Evolutionary conservation across 1,140 invertebrate genomes (phyloP).

Genomic region (Nasonia vitripennis): DNA sequence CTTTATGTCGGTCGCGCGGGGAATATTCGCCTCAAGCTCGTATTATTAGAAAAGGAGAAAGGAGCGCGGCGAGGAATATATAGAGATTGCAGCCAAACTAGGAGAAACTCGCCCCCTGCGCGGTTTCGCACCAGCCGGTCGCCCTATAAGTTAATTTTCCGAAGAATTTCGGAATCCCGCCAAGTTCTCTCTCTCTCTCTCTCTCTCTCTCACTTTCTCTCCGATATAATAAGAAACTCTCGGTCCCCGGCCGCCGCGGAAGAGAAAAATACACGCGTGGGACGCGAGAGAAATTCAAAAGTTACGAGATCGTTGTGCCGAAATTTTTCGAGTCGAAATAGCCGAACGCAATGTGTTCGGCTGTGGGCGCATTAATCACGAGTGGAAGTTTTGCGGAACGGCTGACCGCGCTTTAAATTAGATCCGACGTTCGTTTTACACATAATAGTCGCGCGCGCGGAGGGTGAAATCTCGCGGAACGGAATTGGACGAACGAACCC

Average conservation of each 20-base stretch:
- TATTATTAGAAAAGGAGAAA: constrained; percentile 32
- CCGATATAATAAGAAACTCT: not conserved
- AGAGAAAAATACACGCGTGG: not conserved
- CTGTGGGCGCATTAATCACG: not conserved
- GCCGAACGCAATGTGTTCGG: not conserved
- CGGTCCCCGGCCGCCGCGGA: not conserved
- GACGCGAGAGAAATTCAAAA: not conserved
- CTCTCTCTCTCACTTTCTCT: not conserved
- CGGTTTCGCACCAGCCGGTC: constrained; percentile 22
- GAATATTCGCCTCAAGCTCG: constrained; percentile 51
- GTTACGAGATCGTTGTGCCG: not conserved
- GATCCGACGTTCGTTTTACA: not conserved
- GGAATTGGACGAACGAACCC: not conserved
- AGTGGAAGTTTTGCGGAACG: not conserved
- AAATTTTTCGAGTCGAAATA: not conserved
- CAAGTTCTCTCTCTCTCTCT: not conserved
- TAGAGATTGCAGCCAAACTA: constrained; percentile 14
- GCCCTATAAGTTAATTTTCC: constrained; percentile 37
- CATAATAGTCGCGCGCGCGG: not conserved
- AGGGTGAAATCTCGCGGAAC: not conserved
- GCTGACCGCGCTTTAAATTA: not conserved
- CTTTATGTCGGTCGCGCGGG: constrained; percentile 53
- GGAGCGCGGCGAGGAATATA: not conserved
- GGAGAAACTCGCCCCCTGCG: not conserved
- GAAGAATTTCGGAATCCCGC: constrained; percentile 8